phyloP scores from a whole-genome alignment of 2,113 vertebrate genomes.

The Hemiprocne comata region DNA sequence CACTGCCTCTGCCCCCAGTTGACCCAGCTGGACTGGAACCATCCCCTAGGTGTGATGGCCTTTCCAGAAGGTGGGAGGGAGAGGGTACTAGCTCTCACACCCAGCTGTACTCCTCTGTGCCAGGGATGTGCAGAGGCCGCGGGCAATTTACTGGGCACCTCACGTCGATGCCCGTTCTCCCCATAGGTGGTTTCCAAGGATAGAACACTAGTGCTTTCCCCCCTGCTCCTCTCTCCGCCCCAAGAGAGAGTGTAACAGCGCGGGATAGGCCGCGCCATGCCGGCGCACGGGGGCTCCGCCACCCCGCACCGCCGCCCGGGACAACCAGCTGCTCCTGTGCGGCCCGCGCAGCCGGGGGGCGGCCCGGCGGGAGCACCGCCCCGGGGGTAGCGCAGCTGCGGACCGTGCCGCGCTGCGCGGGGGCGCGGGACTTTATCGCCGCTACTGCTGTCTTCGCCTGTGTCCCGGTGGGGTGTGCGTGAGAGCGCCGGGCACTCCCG shows the following conservation, averaged over 20 bases:
- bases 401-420: background rate
- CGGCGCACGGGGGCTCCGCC: background rate
- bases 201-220: accelerated
- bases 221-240: background rate
- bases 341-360: background rate
- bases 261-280: background rate
- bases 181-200: background rate
- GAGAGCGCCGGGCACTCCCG: background rate
- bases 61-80: background rate
- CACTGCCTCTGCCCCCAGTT: background rate
- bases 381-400: background rate
- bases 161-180: accelerated
- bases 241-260: background rate
- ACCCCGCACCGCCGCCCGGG: background rate
- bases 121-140: background rate
- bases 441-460: background rate
- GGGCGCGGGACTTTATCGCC: background rate
- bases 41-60: background rate
- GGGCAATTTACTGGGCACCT: accelerated
- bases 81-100: background rate
- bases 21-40: background rate
- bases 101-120: background rate
- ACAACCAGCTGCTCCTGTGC: background rate
- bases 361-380: background rate
- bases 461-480: background rate